A percentile compares a stretch with the other conserved stretches of the same genome.
These are phyloP conservation scores for Pachycephus smyrnensis DNA, from an alignment of 2,888 invertebrate species.

Conservation along the genomic window DNA sequence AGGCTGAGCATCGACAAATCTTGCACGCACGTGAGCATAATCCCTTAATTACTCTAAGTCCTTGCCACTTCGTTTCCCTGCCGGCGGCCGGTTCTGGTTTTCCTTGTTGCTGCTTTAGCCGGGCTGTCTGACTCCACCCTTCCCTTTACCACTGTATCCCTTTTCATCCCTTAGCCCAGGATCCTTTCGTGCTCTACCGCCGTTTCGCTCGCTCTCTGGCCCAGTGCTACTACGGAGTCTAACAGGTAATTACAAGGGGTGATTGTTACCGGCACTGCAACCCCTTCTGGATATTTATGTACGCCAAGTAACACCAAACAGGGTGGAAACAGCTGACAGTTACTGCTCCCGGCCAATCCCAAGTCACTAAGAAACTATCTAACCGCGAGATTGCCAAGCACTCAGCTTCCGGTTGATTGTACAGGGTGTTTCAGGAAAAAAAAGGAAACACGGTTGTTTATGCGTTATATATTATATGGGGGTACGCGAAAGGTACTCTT, in stretches of 20 bases:
- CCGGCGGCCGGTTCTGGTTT: slow-evolving; percentile 6
- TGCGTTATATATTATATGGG: no score
- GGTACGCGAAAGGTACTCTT: no score
- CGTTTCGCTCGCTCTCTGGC: background rate
- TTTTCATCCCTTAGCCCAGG: slow-evolving; percentile 11
- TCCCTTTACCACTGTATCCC: slow-evolving; percentile 8
- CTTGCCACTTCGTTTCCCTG: slow-evolving; percentile 1
- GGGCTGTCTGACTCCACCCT: slow-evolving; percentile 12
- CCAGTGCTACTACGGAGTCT: slow-evolving; percentile 15
- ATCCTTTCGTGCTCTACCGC: background rate
- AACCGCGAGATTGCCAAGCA: background rate
- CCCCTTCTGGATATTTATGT: slow-evolving; percentile 41
- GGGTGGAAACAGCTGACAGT: slow-evolving; percentile 43
- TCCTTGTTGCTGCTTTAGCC: slow-evolving; percentile 16
- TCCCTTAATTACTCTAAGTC: slow-evolving; percentile 47
- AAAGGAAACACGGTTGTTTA: no score
- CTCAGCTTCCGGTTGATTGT: no score
- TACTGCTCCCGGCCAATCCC: slow-evolving; percentile 20
- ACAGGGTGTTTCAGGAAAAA: no score
- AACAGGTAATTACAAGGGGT: slow-evolving; percentile 46
- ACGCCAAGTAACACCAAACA: slow-evolving; percentile 36
- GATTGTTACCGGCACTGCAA: slow-evolving; percentile 38
- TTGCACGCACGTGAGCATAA: slow-evolving; percentile 43
- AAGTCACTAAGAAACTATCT: background rate
- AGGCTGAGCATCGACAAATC: slow-evolving; percentile 38